A percentile compares a stretch with the other conserved stretches of the same genome.
phyloP scores from a whole-genome alignment of 1,140 invertebrate genomes.

The Conopomorpha cramerella region DNA sequence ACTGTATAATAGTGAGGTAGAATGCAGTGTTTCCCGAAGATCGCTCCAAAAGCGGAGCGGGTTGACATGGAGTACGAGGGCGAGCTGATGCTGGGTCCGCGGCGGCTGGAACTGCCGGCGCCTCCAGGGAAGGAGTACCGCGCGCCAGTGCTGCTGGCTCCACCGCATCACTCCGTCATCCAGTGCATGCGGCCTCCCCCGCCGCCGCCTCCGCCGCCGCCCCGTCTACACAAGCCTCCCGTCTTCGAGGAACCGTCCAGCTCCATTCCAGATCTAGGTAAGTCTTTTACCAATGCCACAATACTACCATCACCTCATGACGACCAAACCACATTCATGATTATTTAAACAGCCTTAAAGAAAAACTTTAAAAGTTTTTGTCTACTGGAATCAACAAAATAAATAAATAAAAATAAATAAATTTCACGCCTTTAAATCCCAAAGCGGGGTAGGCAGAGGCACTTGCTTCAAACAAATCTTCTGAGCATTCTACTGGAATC shows the following conservation, averaged over 20 bases:
- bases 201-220: conserved; percentile 46
- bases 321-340: too few relatives aligned
- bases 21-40: conserved; percentile 48
- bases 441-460: too few relatives aligned
- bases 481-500: too few relatives aligned
- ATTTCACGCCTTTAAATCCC: too few relatives aligned
- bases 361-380: too few relatives aligned
- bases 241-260: conserved; percentile 77
- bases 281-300: conserved; percentile 30
- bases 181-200: conserved; percentile 64
- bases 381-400: too few relatives aligned
- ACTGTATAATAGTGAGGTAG: too few relatives aligned
- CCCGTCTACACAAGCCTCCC: conserved; percentile 31
- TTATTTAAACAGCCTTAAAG: too few relatives aligned
- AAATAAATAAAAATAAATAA: too few relatives aligned
- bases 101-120: conserved; percentile 48
- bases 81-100: conserved; percentile 35
- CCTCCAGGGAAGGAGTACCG: conserved; percentile 53
- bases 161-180: conserved; percentile 50
- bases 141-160: conserved; percentile 34
- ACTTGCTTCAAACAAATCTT: too few relatives aligned
- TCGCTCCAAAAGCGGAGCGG: conserved; percentile 43
- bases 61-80: conserved; percentile 28
- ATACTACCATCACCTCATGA: too few relatives aligned
- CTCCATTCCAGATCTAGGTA: conserved; percentile 83